Conservation (phyloP, 2,797 vertebrate species). For the Margarornis squamiger region DNA sequence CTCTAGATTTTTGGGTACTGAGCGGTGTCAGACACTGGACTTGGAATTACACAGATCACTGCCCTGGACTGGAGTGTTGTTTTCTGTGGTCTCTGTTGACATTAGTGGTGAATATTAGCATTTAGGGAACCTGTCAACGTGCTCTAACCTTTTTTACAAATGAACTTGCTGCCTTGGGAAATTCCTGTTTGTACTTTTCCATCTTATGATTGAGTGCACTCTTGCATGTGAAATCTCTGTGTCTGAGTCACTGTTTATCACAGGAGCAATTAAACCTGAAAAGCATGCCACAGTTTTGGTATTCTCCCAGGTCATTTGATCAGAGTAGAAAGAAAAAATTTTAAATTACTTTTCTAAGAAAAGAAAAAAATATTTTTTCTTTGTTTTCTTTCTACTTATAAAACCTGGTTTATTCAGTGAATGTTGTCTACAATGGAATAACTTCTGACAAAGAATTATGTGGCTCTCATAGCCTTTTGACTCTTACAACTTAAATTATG, state of each 20-base stretch:
- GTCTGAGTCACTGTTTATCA: not conserved
- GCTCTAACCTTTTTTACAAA: not conserved
- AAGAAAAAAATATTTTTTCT: not conserved
- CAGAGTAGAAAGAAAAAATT: not conserved
- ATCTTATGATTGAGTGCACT: not conserved
- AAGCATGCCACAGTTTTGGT: not conserved
- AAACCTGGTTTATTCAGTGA: not conserved
- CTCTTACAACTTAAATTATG: not conserved
- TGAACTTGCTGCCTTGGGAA: not conserved
- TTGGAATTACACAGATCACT: not conserved
- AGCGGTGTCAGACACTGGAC: not conserved
- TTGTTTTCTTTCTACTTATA: not conserved
- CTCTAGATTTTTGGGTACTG: not conserved
- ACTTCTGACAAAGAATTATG: not conserved
- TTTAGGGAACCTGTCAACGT: not conserved
- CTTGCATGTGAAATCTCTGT: not conserved
- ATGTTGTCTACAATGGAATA: not conserved
- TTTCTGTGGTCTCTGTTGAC: not conserved
- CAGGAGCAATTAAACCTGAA: constrained; percentile 39
- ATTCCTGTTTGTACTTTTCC: constrained; percentile 33
- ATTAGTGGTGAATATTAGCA: not conserved
- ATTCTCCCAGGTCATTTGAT: not conserved
- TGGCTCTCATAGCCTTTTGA: not conserved
- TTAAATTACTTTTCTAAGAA: not conserved
- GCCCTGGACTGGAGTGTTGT: not conserved